These are phyloP conservation scores for Phylloscopus trochilus DNA, from an alignment of 2,113 vertebrate species.

Conservation along the genomic window DNA sequence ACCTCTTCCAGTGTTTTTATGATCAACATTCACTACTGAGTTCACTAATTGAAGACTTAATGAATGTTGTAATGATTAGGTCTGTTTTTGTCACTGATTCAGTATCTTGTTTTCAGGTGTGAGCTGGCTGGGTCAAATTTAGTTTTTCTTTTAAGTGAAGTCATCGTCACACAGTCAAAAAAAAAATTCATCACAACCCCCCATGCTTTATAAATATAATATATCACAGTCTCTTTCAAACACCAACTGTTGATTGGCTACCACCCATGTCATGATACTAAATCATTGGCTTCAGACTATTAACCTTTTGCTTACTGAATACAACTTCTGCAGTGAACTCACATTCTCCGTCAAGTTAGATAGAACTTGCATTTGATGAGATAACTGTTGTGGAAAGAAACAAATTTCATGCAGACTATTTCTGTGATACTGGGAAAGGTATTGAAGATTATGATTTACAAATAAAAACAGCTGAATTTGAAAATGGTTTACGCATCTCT, in stretches of 20 bases:
- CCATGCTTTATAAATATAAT: neutral
- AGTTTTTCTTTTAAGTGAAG: neutral
- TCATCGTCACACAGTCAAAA: neutral
- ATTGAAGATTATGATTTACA: conserved; percentile 9
- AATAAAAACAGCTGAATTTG: conserved; percentile 23
- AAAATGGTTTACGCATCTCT: conserved; percentile 1
- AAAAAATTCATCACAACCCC: neutral
- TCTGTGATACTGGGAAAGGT: neutral
- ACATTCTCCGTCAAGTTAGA: neutral
- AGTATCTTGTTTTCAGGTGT: neutral
- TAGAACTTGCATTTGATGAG: neutral
- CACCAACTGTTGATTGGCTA: neutral
- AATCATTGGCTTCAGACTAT: neutral
- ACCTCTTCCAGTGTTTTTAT: neutral
- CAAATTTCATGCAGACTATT: neutral
- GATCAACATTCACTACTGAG: neutral
- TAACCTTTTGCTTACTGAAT: neutral
- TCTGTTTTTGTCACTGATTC: neutral
- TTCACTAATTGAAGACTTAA: neutral
- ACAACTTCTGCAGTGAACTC: neutral
- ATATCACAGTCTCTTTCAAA: neutral
- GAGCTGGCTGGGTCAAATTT: neutral
- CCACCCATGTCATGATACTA: neutral
- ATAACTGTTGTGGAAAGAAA: neutral
- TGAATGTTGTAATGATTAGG: neutral